Evolutionary conservation across 2,113 vertebrate species (phyloP).

Genomic region (Pyrgilauda ruficollis): DNA sequence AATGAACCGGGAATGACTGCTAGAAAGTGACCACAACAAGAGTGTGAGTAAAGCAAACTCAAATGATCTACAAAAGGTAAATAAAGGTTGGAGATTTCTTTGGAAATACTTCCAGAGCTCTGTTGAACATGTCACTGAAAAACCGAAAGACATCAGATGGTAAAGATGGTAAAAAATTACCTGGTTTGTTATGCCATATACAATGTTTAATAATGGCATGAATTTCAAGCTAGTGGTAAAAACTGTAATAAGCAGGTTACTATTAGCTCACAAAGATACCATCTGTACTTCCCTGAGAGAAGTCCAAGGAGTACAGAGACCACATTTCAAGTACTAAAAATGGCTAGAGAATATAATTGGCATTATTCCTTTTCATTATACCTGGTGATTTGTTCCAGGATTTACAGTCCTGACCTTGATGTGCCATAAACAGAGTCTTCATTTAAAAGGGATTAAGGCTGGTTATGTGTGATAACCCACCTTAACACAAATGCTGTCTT

Average conservation of each 20-base stretch:
- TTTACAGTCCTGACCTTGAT: conserved; percentile 34
- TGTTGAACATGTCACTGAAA: neutral
- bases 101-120: conserved; percentile 18
- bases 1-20: neutral
- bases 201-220: neutral
- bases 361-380: conserved; percentile 45
- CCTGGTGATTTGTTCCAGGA: conserved; percentile 35
- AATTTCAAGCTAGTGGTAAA: conserved; percentile 10
- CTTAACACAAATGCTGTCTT: neutral
- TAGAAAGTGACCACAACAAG: neutral
- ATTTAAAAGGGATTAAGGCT: conserved; percentile 39
- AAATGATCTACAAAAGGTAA: neutral
- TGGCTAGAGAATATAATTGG: neutral
- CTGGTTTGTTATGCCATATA: neutral
- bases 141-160: neutral
- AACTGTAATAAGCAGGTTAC: neutral
- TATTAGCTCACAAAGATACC: neutral
- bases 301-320: conserved; percentile 19
- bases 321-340: neutral
- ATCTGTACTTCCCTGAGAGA: neutral
- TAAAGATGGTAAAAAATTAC: neutral
- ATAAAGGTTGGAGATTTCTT: neutral
- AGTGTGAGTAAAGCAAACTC: neutral
- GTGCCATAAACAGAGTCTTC: conserved; percentile 6
- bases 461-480: neutral